Percentiles rank a stretch among this genome's conserved stretches.
These are phyloP conservation scores for Cantharis nigra DNA, from an alignment of 2,888 invertebrate species.

Conservation along the genomic window DNA sequence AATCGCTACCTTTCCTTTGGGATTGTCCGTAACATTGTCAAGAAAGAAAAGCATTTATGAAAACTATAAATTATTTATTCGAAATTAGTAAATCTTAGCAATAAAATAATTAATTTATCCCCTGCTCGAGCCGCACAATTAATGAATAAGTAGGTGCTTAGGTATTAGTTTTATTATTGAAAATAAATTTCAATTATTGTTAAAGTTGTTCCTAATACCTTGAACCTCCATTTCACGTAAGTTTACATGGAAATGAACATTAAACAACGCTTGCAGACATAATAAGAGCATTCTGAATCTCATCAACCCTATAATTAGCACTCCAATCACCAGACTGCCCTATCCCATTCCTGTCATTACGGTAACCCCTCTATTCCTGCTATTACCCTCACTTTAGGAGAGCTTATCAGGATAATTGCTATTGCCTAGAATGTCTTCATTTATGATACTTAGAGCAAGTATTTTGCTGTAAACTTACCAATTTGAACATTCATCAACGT, in stretches of 20 bases:
- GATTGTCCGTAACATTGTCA: too few species aligned
- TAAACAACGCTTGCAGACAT: slow-evolving; percentile 35
- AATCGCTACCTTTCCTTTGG: background rate
- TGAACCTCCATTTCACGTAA: background rate
- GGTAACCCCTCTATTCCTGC: slow-evolving; percentile 19
- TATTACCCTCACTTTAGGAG: slow-evolving; percentile 23
- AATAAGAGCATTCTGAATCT: slow-evolving; percentile 39
- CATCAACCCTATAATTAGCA: slow-evolving; percentile 42
- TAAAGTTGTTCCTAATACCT: background rate
- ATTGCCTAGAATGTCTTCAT: slow-evolving; percentile 24
- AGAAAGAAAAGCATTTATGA: too few species aligned
- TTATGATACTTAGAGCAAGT: slow-evolving; percentile 5
- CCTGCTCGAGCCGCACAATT: background rate
- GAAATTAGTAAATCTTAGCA: too few species aligned
- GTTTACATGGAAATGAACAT: slow-evolving; percentile 2
- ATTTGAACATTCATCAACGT: background rate
- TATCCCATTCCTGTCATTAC: slow-evolving; percentile 30
- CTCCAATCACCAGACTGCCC: slow-evolving; percentile 40
- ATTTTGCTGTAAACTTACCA: background rate
- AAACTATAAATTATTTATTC: too few species aligned
- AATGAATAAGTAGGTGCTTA: background rate
- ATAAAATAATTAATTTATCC: too few species aligned
- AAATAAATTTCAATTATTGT: background rate
- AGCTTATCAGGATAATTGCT: slow-evolving; percentile 30
- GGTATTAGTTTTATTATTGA: background rate